Evolutionary conservation across 2,113 vertebrate species (phyloP).

Genomic region (Galemys pyrenaicus): DNA sequence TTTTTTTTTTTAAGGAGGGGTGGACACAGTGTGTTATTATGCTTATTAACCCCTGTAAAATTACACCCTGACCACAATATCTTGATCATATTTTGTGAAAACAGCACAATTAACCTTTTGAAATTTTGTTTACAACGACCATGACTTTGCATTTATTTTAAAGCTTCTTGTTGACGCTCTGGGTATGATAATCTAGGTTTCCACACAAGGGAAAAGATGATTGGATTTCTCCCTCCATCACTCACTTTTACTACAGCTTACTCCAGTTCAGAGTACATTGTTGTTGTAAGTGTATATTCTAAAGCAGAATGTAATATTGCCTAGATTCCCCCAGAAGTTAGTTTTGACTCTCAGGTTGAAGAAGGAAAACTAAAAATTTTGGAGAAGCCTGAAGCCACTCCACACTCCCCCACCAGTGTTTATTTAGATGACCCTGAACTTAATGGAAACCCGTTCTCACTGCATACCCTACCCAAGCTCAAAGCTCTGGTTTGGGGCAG

Average conservation of each 20-base stretch:
- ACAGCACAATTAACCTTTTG: neutral
- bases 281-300: neutral
- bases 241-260: neutral
- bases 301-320: neutral
- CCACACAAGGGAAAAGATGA: neutral
- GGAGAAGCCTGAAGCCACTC: neutral
- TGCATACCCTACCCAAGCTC: neutral
- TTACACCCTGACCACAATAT: neutral
- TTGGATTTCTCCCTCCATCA: neutral
- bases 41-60: conserved; percentile 41
- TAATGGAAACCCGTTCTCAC: neutral
- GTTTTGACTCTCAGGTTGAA: neutral
- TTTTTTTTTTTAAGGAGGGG: neutral
- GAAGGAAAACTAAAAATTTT: conserved; percentile 11
- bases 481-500: neutral
- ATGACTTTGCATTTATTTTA: conserved; percentile 42
- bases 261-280: neutral
- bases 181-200: neutral
- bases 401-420: neutral
- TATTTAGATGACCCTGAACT: neutral
- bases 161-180: conserved; percentile 38
- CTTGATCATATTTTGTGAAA: conserved; percentile 44
- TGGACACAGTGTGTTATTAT: neutral
- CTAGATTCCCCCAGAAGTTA: neutral
- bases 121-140: conserved; percentile 12